A percentile compares a stretch with the other conserved stretches of the same genome.
Conservation (phyloP, 2,797 vertebrate species). For the Gallirallus australis region DNA sequence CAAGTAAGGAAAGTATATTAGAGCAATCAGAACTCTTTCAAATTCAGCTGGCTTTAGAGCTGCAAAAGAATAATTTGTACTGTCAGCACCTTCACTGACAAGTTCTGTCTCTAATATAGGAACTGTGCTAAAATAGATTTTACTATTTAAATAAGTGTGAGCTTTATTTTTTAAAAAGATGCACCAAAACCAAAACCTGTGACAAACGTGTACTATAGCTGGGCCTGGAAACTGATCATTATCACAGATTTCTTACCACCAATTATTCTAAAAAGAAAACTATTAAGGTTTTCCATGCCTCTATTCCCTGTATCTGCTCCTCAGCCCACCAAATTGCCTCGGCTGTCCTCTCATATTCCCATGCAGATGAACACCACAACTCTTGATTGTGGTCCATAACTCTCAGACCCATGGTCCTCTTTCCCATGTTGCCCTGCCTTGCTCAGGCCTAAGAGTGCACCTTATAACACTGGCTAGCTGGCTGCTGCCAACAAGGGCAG, state of each 20-base stretch:
- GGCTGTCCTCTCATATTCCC: not conserved
- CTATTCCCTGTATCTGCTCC: not conserved
- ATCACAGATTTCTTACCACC: not conserved
- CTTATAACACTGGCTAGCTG: not conserved
- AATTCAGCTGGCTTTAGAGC: not conserved
- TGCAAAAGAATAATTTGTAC: not conserved
- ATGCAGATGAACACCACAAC: not conserved
- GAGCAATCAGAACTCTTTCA: conserved; percentile 19
- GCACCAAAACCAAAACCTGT: not conserved
- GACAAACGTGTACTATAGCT: not conserved
- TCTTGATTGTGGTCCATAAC: not conserved
- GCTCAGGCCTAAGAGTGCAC: not conserved
- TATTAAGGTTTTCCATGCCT: not conserved
- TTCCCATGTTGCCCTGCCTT: not conserved
- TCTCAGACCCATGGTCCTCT: not conserved
- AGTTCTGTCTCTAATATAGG: not conserved
- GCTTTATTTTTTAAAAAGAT: not conserved
- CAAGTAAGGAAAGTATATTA: not conserved
- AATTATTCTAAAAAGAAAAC: not conserved
- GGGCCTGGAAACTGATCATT: not conserved
- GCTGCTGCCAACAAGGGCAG: not conserved
- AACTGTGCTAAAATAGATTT: not conserved
- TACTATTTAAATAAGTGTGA: not conserved
- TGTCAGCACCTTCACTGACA: not conserved
- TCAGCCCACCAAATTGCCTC: not conserved